Evolutionary conservation across 2,113 vertebrate species (phyloP), one percentile per base, ranked within the genome.

Genomic region (Excalfactoria chinensis): DNA sequence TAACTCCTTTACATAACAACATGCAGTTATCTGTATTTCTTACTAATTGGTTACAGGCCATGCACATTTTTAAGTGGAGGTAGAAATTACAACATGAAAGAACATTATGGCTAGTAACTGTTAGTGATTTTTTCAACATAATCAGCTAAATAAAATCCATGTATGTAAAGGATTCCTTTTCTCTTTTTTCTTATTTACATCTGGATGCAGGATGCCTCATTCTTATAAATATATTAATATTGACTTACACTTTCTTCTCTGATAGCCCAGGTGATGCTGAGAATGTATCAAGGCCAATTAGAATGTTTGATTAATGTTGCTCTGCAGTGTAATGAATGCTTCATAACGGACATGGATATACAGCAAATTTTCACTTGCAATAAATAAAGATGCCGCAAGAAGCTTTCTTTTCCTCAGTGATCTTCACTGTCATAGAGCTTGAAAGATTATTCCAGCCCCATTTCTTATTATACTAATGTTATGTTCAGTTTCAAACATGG

Each of bases 21-120:
- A 66, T 89, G 55, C 76, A 90, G 34, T 95, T 82, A 5, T 84
- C 77, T 84, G 20, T 90, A n/a, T 86, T 92, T 80, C n/a, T 84
- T 75, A 66, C 23, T 72, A 92, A 93, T 75, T 66, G 75, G n/a
- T 78, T 92, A 37, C 80, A 90, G 80, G 15, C 49, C 58, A 55
- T 60, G 20, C 21, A 30, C 53, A 87, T 77, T 89, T 94, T 85
- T 44, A 76, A 83, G 3, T 20, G 64, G 28, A 84, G 62, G 32
- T 32, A 93, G 59, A 67, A 92, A 72, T 84, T 55, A 28, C 11
- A 25, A 28, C 1, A 44, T 76, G 49, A 55, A 63, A 60, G 35
- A 79, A 66, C 20, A 16, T 32, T 40, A 53, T 81, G 44, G 32
- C 5, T n/a, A 51, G 53, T 63, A 94, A 93, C 51, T 32, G n/a